These are phyloP conservation scores for Lontra canadensis DNA, from an alignment of 2,113 vertebrate species.

Conservation along the genomic window DNA sequence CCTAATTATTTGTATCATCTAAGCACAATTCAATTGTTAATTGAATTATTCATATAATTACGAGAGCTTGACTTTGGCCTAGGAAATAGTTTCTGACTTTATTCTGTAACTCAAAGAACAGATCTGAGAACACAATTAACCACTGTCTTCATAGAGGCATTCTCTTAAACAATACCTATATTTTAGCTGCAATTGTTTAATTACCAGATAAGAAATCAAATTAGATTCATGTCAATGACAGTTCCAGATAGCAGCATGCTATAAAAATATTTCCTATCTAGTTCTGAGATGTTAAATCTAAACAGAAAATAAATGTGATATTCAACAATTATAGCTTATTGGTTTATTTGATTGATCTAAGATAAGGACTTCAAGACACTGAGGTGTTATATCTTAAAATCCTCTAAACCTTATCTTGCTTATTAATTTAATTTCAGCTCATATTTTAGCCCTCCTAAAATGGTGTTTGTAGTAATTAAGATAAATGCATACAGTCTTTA, in stretches of 20 bases:
- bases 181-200: not conserved
- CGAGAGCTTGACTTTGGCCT: not conserved
- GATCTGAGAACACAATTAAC: not conserved
- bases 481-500: not conserved
- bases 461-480: not conserved
- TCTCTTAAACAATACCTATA: slow-evolving; percentile 21
- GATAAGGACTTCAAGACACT: not conserved
- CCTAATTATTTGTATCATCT: not conserved
- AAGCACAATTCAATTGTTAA: slow-evolving; percentile 37
- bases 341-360: not conserved
- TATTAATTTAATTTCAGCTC: not conserved
- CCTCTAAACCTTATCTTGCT: not conserved
- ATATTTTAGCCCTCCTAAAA: not conserved
- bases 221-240: not conserved
- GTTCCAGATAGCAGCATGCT: not conserved
- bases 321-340: not conserved
- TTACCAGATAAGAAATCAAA: slow-evolving; percentile 13
- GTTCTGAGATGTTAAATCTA: not conserved
- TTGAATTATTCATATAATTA: slow-evolving; percentile 50
- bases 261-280: slow-evolving; percentile 17
- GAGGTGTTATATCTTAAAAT: not conserved
- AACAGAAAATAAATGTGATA: not conserved
- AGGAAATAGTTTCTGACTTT: slow-evolving; percentile 53
- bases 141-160: slow-evolving; percentile 12
- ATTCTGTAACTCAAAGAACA: not conserved